phyloP scores from a whole-genome alignment of 2,113 vertebrate species.

The Pluvialis apricaria region DNA sequence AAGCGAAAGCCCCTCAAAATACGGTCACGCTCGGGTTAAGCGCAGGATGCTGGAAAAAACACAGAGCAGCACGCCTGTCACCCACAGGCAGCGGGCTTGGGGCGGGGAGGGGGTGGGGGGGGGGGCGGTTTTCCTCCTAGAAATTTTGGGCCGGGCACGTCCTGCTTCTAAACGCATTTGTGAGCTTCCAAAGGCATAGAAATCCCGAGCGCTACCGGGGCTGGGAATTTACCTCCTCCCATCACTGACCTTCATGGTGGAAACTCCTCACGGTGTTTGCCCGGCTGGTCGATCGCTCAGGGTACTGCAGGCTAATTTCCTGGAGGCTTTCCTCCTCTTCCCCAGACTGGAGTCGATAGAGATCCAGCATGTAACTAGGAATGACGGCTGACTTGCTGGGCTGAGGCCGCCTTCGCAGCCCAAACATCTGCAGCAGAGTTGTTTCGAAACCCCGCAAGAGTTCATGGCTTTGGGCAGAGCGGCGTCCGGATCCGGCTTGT shows the following conservation, averaged over 20 bases:
- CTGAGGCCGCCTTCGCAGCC: slow-evolving; percentile 91
- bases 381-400: slow-evolving; percentile 87
- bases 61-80: slow-evolving; percentile 12
- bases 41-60: slow-evolving; percentile 4
- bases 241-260: slow-evolving; percentile 93
- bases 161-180: not conserved
- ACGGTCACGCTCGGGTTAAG: slow-evolving; percentile 8
- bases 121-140: not conserved
- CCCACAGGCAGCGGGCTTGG: not conserved
- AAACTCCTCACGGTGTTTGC: slow-evolving; percentile 99
- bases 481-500: slow-evolving; percentile 78
- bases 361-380: slow-evolving; percentile 95
- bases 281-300: slow-evolving; percentile 91
- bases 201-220: not conserved
- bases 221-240: slow-evolving; percentile 18
- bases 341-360: slow-evolving; percentile 96
- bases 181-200: not conserved
- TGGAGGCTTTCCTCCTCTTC: slow-evolving; percentile 87
- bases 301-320: slow-evolving; percentile 85
- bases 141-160: not conserved
- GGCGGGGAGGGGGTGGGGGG: not conserved
- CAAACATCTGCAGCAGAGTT: slow-evolving; percentile 98
- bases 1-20: slow-evolving; percentile 37
- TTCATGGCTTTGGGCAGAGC: slow-evolving; percentile 91
- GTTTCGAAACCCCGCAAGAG: slow-evolving; percentile 98